Evolutionary conservation across 2,888 invertebrate genomes (phyloP), one percentile per base, ranked within the genome.

Genomic region (Pristionchus fissidentatus): DNA sequence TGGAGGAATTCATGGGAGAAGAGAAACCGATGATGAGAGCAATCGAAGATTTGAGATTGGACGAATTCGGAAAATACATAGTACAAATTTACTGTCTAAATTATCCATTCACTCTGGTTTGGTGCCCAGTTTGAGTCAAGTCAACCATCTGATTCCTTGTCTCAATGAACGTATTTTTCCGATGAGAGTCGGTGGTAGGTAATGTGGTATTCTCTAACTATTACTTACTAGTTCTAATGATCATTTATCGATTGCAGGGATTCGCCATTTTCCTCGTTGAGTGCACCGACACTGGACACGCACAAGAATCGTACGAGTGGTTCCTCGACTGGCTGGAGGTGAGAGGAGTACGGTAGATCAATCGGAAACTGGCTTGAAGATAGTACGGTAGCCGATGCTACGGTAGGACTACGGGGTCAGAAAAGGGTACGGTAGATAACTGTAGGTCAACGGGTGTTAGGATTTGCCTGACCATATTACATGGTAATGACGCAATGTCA

Each of bases 201-300:
- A n/a, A n/a, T n/a, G n/a, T n/a, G 29, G 8, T 19, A 22, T 22
- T 15, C 35, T 66, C 35, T 38, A 32, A 38, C 35, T 32, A 2
- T 8, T 57, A 2, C n/a, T 43, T 3, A 22, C 32, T 29, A 3
- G 49, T 82, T 46, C 22, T 13, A n/a, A n/a, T 46, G n/a, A 49
- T 66, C n/a, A 66, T 55, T 77, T 55, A 49, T 38, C 38, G 49
- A 43, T 75, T 19, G 46, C 60, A 88, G 85, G 88, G 89, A 19
- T 84, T 88, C 62, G 85, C 85, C 78, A 85, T 94, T 19, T 93
- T 94, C 85, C 89, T 94, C 49, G 88, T 94, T 22, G 94, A 94
- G 29, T 94, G 94, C 0, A 94, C 94, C 87, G 92, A 92, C 1
- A 94, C 94, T 84, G 94, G 94, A 22, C 87, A 90, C 13, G 94